These are phyloP conservation scores for Julus scanicus DNA, from an alignment of 2,888 invertebrate species.

Conservation along the genomic window DNA sequence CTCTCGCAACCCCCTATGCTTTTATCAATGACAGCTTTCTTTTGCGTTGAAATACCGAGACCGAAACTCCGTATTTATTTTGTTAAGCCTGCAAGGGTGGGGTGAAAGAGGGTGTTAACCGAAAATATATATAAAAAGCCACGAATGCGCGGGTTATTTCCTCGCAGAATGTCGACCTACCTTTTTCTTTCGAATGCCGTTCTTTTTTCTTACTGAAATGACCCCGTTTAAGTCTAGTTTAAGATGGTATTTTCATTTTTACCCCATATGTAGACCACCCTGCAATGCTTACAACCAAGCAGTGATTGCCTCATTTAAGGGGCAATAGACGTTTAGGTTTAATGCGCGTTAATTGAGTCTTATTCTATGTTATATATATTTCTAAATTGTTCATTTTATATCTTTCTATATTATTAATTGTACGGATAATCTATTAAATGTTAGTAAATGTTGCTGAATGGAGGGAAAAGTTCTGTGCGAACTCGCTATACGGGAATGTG, in stretches of 20 bases:
- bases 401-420: too few relatives aligned
- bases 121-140: conserved; percentile 19
- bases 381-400: too few relatives aligned
- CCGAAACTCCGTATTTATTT: conserved; percentile 38
- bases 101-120: conserved; percentile 6
- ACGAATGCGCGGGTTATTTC: background rate
- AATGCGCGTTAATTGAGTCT: too few relatives aligned
- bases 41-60: background rate
- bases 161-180: conserved; percentile 17
- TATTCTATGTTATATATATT: too few relatives aligned
- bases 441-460: too few relatives aligned
- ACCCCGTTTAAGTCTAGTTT: conserved; percentile 4
- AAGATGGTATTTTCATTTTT: background rate
- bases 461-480: too few relatives aligned
- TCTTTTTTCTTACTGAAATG: background rate
- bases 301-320: background rate
- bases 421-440: too few relatives aligned
- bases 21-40: conserved; percentile 42
- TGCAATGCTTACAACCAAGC: background rate
- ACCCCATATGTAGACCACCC: background rate
- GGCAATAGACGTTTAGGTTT: background rate
- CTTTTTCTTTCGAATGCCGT: background rate
- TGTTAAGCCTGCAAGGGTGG: conserved; percentile 1
- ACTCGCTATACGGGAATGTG: too few relatives aligned
- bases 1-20: background rate